A percentile compares a stretch with the other conserved stretches of the same genome.
Conservation (phyloP, 2,888 invertebrate genomes). For the Siphonodentalium dalli region DNA sequence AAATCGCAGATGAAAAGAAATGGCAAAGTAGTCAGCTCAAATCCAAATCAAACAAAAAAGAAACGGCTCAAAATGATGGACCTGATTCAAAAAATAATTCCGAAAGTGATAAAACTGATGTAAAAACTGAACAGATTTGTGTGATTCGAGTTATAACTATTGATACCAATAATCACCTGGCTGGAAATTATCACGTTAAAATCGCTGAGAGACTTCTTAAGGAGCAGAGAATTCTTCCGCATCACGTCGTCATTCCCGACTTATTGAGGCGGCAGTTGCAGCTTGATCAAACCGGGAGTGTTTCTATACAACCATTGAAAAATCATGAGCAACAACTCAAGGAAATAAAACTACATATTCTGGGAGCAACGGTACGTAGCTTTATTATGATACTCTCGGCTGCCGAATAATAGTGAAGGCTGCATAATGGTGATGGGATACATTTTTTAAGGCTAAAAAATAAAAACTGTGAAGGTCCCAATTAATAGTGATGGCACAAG, state of each 20-base stretch:
- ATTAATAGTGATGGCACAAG: too few relatives aligned
- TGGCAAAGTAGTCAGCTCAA: slow-evolving; percentile 10
- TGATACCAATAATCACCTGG: slow-evolving; percentile 35
- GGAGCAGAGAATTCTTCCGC: slow-evolving; percentile 38
- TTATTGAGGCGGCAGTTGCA: slow-evolving; percentile 45
- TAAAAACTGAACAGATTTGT: slow-evolving; percentile 19
- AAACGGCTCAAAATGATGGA: background rate
- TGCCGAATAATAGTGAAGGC: background rate
- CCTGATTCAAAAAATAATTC: slow-evolving; percentile 10
- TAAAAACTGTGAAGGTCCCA: too few relatives aligned
- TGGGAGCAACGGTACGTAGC: slow-evolving; percentile 42
- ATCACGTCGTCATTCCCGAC: slow-evolving; percentile 51
- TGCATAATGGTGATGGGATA: background rate
- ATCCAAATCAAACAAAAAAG: background rate
- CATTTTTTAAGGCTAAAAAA: too few relatives aligned
- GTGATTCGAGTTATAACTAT: slow-evolving; percentile 49
- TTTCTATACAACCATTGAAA: slow-evolving; percentile 46
- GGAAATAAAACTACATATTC: slow-evolving; percentile 37
- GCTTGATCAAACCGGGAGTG: slow-evolving; percentile 44
- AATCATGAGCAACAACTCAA: slow-evolving; percentile 17
- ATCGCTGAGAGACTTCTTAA: slow-evolving; percentile 33
- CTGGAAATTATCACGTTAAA: slow-evolving; percentile 30
- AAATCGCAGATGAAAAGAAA: slow-evolving; percentile 12
- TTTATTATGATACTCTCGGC: background rate
- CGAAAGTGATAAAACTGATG: background rate